Evolutionary conservation across 2,888 invertebrate genomes (phyloP).

Genomic region (Aspidiotus rigidus): DNA sequence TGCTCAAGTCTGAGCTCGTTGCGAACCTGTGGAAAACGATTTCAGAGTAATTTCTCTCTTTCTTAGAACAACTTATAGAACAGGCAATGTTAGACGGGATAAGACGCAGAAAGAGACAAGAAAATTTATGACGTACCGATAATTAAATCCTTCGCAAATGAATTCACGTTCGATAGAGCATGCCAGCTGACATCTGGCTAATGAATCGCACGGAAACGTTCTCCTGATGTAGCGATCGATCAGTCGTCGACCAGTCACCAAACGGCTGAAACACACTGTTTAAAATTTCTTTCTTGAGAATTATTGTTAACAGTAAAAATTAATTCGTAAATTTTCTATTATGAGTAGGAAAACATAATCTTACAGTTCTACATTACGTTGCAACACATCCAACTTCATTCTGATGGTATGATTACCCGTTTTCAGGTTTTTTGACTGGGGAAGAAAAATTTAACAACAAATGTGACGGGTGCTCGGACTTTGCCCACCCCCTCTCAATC

Average conservation of each 20-base stretch:
- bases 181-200: conserved; percentile 66
- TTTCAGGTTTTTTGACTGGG: no score
- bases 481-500: no score
- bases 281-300: not conserved
- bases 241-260: conserved; percentile 63
- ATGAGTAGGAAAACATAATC: not conserved
- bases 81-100: not conserved
- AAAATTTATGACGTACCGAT: conserved; percentile 48
- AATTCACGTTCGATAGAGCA: conserved; percentile 66
- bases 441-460: no score
- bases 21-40: conserved; percentile 49
- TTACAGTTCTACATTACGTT: not conserved
- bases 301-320: not conserved
- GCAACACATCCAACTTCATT: not conserved
- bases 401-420: no score
- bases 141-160: conserved; percentile 74
- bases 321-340: not conserved
- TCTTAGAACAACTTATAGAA: no score
- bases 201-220: conserved; percentile 58
- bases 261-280: conserved; percentile 68
- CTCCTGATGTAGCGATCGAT: conserved; percentile 59
- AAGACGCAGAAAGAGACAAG: not conserved
- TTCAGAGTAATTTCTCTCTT: no score
- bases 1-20: conserved; percentile 59
- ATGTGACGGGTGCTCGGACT: no score